Conservation (phyloP, 64 coral and sea anemone species). For the Astreopora myriophthalma region DNA sequence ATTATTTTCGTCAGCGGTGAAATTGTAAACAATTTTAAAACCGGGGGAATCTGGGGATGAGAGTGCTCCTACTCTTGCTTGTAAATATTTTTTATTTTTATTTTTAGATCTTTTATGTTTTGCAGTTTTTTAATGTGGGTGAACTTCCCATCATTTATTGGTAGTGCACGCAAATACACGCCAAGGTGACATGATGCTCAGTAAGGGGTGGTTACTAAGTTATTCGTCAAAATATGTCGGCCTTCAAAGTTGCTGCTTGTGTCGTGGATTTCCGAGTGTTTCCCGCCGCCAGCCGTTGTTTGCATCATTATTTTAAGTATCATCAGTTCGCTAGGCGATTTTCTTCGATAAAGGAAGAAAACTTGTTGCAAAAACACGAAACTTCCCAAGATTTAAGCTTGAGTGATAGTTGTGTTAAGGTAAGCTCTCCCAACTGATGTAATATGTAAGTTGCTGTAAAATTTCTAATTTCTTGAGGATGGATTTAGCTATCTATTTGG, state of each 20-base stretch:
- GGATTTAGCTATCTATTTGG: background rate
- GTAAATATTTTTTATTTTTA: too few species aligned
- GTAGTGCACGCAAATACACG: too few species aligned
- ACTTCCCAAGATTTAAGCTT: slow-evolving; percentile 34
- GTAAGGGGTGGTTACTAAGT: background rate
- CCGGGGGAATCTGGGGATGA: too few species aligned
- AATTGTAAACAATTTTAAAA: too few species aligned
- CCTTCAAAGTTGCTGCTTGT: background rate
- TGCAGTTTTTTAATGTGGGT: too few species aligned
- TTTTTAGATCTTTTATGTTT: too few species aligned
- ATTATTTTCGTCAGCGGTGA: too few species aligned
- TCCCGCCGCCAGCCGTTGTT: background rate
- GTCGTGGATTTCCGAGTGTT: background rate
- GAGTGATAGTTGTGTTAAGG: slow-evolving; percentile 75
- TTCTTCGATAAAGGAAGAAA: slow-evolving; percentile 12
- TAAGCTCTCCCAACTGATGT: background rate
- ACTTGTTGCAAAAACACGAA: background rate
- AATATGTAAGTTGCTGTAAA: background rate
- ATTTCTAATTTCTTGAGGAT: background rate
- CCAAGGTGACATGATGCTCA: background rate
- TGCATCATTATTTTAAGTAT: background rate
- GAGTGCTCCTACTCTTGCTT: too few species aligned
- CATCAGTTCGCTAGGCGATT: background rate
- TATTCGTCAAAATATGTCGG: background rate
- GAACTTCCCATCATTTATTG: too few species aligned